Percentiles rank a stretch among this genome's conserved stretches.
phyloP scores from a whole-genome alignment of 2,113 vertebrate species.

The Litocranius walleri region DNA sequence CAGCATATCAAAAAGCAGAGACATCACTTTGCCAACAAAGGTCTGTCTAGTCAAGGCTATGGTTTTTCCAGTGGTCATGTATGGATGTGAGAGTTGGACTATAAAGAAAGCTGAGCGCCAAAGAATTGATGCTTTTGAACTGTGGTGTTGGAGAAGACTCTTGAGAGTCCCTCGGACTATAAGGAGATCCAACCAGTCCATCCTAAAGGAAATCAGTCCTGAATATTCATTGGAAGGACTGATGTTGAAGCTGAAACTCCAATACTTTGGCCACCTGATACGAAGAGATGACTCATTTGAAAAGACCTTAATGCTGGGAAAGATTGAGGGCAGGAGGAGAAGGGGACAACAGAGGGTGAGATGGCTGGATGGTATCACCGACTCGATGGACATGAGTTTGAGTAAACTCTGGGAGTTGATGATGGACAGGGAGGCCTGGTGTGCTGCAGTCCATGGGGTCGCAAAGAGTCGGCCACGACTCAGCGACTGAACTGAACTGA shows the following conservation, averaged over 20 bases:
- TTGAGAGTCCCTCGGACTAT: not conserved
- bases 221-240: not conserved
- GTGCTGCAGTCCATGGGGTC: not conserved
- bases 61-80: not conserved
- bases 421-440: not conserved
- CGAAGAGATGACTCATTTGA: not conserved
- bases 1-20: not conserved
- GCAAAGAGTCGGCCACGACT: not conserved
- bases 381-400: not conserved
- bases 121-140: not conserved
- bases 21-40: not conserved
- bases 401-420: not conserved
- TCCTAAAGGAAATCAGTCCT: not conserved
- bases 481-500: not conserved
- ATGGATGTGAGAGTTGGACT: not conserved
- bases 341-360: not conserved
- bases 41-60: not conserved
- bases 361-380: not conserved
- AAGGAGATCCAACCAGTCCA: not conserved
- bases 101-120: not conserved
- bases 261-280: not conserved
- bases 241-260: not conserved
- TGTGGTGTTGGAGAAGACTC: not conserved
- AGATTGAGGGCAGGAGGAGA: not conserved
- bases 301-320: not conserved